phyloP scores from a whole-genome alignment of 1,140 invertebrate species.

The Scylla paramamosain region DNA sequence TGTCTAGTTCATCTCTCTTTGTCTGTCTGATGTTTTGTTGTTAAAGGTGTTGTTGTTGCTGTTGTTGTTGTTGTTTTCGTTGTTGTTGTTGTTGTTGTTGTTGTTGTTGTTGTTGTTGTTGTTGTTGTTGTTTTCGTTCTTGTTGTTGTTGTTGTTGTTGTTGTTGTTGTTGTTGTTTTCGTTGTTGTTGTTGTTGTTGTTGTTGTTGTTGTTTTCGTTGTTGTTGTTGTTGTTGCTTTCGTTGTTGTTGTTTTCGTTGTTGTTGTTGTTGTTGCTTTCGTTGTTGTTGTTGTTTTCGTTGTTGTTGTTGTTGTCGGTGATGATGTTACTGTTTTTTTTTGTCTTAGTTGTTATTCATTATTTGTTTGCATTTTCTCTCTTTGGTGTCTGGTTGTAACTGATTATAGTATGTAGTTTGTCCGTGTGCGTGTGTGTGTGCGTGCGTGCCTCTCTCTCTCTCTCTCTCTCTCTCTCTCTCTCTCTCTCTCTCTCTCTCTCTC shows the following conservation, averaged over 20 bases:
- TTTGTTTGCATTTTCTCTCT: not conserved
- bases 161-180: not conserved
- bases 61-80: not conserved
- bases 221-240: not conserved
- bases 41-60: not conserved
- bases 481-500: slow-evolving; percentile 20
- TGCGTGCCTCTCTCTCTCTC: not conserved
- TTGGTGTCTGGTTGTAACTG: not conserved
- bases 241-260: not conserved
- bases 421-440: too few relatives aligned
- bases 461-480: slow-evolving; percentile 20
- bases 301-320: not conserved
- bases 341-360: not conserved
- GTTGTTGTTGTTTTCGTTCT: not conserved
- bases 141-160: not conserved
- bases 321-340: not conserved
- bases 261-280: not conserved
- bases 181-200: not conserved
- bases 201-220: not conserved
- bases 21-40: not conserved
- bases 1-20: not conserved
- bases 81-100: not conserved
- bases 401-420: not conserved
- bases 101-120: not conserved
- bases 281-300: not conserved